These are phyloP conservation scores for Linnaemya tessellans DNA, from an alignment of 2,888 invertebrate species.

Conservation along the genomic window DNA sequence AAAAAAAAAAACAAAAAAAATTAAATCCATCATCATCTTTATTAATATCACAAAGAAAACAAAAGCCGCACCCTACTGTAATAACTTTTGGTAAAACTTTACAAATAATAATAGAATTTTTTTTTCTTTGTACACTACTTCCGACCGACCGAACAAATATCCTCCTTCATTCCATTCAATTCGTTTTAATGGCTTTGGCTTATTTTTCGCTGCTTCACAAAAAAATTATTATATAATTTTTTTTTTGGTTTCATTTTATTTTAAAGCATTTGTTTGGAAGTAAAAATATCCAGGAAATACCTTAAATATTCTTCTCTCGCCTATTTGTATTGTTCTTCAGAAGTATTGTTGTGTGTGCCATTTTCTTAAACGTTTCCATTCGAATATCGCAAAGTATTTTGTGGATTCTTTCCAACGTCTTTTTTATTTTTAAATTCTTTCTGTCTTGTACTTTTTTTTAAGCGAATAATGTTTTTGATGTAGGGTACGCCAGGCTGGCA, in stretches of 20 bases:
- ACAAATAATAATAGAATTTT: conserved; percentile 45
- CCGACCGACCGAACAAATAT: not conserved
- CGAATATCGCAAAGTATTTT: not conserved
- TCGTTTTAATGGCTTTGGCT: conserved; percentile 3
- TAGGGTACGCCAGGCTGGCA: not conserved
- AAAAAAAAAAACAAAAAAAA: not conserved
- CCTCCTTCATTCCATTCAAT: not conserved
- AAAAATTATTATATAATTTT: not conserved
- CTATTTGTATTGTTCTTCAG: conserved; percentile 52
- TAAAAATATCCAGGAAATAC: conserved; percentile 39
- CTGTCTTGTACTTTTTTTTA: not conserved
- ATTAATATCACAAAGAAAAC: conserved; percentile 16
- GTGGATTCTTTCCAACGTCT: not conserved
- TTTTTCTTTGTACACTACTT: conserved; percentile 23
- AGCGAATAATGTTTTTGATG: not conserved
- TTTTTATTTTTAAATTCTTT: conserved; percentile 1
- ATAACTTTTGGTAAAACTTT: conserved; percentile 28
- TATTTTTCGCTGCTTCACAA: conserved; percentile 18
- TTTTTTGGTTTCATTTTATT: not conserved
- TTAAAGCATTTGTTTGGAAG: conserved; percentile 39
- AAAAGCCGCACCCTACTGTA: conserved; percentile 6
- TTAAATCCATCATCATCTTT: conserved; percentile 17
- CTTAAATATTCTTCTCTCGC: conserved; percentile 59
- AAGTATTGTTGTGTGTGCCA: conserved; percentile 17
- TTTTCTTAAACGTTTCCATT: not conserved